Conservation (phyloP, 2,113 vertebrate genomes). For the Felis chaus region DNA sequence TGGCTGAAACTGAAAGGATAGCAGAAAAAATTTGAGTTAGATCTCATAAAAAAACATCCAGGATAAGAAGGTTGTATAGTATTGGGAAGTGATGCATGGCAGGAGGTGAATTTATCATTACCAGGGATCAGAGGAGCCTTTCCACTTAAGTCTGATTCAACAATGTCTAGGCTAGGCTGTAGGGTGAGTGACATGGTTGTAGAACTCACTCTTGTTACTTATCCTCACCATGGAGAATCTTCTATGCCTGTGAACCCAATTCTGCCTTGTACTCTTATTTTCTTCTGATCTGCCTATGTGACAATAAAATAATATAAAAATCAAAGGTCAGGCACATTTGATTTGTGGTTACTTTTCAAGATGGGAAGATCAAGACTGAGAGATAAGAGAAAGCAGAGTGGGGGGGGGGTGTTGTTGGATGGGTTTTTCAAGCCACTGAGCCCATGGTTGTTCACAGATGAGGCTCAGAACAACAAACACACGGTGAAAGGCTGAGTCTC, state of each 20-base stretch:
- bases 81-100: neutral
- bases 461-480: neutral
- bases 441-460: neutral
- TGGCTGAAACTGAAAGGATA: conserved; percentile 5
- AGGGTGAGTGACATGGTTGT: neutral
- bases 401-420: neutral
- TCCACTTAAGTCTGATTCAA: neutral
- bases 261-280: neutral
- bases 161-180: neutral
- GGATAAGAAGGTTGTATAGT: neutral
- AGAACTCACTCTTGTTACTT: neutral
- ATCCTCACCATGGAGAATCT: neutral
- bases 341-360: neutral
- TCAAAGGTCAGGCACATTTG: neutral
- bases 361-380: neutral
- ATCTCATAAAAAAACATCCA: conserved; percentile 2
- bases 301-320: neutral
- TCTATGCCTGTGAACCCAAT: neutral
- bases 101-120: neutral
- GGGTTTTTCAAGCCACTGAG: neutral
- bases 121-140: neutral
- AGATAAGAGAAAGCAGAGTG: neutral
- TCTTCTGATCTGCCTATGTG: neutral
- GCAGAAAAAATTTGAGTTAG: neutral
- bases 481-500: neutral